Conservation (phyloP, 35 echinoderm and acorn worm species). For the Anneissia japonica region DNA sequence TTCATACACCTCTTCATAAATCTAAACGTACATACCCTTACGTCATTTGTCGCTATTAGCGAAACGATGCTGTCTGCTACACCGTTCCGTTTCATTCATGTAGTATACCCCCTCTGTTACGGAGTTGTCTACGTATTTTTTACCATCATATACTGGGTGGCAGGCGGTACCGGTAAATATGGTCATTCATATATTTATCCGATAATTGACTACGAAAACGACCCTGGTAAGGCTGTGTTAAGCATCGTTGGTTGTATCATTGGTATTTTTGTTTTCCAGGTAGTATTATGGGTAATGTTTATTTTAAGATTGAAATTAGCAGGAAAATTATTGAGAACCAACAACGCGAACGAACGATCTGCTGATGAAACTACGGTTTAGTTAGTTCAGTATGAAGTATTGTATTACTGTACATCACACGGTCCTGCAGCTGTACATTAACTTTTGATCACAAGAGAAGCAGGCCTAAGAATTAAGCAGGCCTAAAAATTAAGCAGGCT, state of each 20-base stretch:
- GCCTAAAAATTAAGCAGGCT: no score
- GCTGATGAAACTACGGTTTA: no score
- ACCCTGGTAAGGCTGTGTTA: conserved; percentile 14
- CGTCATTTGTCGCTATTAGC: conserved; percentile 27
- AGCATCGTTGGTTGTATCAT: neutral
- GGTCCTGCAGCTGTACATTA: no score
- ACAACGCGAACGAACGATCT: no score
- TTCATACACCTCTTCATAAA: conserved; percentile 14
- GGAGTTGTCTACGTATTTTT: conserved; percentile 33
- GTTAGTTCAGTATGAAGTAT: no score
- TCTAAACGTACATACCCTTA: conserved; percentile 36
- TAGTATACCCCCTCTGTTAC: conserved; percentile 39
- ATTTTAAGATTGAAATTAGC: neutral
- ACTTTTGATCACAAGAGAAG: no score
- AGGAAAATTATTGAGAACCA: no score
- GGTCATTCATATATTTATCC: conserved; percentile 23
- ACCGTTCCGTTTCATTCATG: conserved; percentile 43
- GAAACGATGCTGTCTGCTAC: conserved; percentile 37
- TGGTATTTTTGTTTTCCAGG: neutral
- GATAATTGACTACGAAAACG: conserved; percentile 23
- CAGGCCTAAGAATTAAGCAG: no score
- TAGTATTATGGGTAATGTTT: neutral
- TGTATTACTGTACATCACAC: no score
- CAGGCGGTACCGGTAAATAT: conserved; percentile 30
- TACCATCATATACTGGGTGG: conserved; percentile 38